These are phyloP conservation scores for Passer domesticus DNA, from an alignment of 2,113 vertebrate genomes.

Conservation along the genomic window DNA sequence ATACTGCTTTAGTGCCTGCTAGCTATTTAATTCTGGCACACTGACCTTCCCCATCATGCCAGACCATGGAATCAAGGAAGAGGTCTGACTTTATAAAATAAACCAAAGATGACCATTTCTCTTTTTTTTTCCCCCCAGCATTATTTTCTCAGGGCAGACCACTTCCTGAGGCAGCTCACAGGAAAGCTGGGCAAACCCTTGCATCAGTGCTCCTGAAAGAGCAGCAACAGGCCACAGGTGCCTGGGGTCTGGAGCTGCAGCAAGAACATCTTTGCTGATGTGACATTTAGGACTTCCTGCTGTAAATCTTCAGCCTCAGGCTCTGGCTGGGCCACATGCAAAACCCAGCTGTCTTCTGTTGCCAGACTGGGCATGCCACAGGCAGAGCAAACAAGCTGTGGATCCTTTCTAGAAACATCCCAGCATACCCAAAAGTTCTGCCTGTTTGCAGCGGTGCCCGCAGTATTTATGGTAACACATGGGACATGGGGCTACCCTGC, in stretches of 20 bases:
- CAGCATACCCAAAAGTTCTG: neutral
- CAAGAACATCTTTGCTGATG: neutral
- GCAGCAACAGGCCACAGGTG: neutral
- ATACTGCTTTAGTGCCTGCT: neutral
- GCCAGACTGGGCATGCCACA: neutral
- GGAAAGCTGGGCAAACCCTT: neutral
- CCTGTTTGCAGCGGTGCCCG: neutral
- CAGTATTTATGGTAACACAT: neutral
- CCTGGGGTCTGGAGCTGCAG: neutral
- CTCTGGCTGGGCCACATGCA: neutral
- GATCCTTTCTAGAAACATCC: neutral
- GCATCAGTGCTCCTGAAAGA: neutral
- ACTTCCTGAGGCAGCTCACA: neutral
- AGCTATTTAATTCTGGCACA: neutral
- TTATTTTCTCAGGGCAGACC: neutral
- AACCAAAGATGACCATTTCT: neutral
- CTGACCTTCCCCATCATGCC: neutral
- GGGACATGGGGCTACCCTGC: neutral
- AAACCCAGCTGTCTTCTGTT: neutral
- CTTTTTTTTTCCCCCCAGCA: neutral
- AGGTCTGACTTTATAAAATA: neutral
- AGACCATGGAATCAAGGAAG: neutral
- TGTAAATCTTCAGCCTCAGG: neutral
- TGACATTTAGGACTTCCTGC: neutral
- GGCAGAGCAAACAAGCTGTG: neutral